Evolutionary conservation across 2,888 invertebrate genomes (phyloP).

Genomic region (Philonicus albiceps): DNA sequence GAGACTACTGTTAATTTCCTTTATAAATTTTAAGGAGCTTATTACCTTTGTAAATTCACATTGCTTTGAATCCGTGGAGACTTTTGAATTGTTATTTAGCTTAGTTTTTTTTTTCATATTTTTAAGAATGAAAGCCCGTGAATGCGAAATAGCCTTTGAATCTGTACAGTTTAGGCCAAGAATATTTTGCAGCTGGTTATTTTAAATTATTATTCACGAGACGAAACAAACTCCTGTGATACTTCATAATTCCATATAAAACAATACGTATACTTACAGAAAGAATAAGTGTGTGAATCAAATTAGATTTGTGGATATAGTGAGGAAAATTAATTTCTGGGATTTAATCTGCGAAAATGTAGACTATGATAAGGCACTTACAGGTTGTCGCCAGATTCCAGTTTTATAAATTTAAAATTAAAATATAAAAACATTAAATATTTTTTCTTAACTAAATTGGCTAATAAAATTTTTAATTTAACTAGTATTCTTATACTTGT

Average conservation of each 20-base stretch:
- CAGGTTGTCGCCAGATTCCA: not conserved
- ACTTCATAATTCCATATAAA: not conserved
- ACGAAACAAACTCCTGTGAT: not conserved
- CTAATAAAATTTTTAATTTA: not conserved
- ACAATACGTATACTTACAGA: not conserved
- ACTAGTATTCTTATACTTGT: not conserved
- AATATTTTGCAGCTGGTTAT: not conserved
- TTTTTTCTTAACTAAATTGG: not conserved
- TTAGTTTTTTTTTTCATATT: not conserved
- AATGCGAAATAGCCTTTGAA: not conserved
- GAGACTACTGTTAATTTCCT: not conserved
- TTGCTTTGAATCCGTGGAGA: constrained; percentile 18
- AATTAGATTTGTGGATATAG: not conserved
- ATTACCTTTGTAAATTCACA: not conserved
- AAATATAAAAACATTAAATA: not conserved
- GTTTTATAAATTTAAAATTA: not conserved
- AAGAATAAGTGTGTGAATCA: not conserved
- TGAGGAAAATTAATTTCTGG: not conserved
- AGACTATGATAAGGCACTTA: no score
- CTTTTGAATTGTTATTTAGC: not conserved
- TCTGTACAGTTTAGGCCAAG: not conserved
- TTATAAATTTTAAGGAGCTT: constrained; percentile 10
- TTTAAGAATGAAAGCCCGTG: not conserved
- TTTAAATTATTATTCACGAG: not conserved
- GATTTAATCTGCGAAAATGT: no score